Evolutionary conservation across 53 echinoderm and acorn worm genomes (phyloP), one percentile per base, ranked within the genome.

Genomic region (Temnopleurus reevesii): DNA sequence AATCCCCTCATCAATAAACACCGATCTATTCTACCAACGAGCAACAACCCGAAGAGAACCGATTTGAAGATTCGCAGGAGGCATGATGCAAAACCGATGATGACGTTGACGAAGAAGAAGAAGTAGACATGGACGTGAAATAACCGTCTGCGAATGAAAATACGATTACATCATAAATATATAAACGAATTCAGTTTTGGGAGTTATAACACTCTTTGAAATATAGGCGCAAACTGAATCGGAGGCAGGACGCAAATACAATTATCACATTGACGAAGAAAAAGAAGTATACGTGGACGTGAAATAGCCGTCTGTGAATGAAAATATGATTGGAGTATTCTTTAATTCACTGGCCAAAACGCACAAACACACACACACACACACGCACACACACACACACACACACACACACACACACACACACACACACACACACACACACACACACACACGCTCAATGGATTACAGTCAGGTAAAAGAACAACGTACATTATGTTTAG

Each of bases 1-100:
- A 92, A 96, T 7, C 99, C 99, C 53, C 94, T 92, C 99, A 99
- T 99, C 12, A 99, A 86, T 12, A 91, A 63, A 31, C 95, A 96
- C 49, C 90, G 92, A 59, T 99, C 99, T 24, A 94, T 93, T 18
- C 98, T 91, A 55, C 96, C 99, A 21, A 99, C 93, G 41, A 99
- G 88, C 5, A 99, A 65, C 28, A 96, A 82, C 6, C 99, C 99
- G 80, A 99, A 96, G 15, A 96, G 5, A 2, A 99, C 89, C 28
- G 96, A 91, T 45, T 99, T 96, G 49, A 93, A 77, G 28, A 99
- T 99, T 30, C 96, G 92, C 71, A 99, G 90, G 10, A 99, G 91
- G 58, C 99, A 99, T 15, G 99, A 99, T 53, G 92, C 90, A 12
- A 99, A 55, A 29, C 99, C 99, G 29, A 96, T 76, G 21, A 99